Conservation (phyloP, 2,888 invertebrate genomes). For the Phrixothrix hirtus region DNA sequence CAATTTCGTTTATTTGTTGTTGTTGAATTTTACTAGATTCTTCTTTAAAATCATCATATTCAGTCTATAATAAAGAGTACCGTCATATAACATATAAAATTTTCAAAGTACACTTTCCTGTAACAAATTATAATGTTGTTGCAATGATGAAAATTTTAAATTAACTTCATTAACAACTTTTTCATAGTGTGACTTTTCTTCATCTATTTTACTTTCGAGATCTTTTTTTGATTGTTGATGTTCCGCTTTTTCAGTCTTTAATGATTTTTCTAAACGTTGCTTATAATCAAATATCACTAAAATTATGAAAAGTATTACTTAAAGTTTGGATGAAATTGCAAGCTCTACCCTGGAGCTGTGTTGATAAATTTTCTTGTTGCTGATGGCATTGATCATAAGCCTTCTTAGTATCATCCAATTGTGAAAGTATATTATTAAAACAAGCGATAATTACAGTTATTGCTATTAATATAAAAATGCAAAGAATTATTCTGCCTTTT, state of each 20-base stretch:
- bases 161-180: constrained; percentile 59
- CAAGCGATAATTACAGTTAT: constrained; percentile 61
- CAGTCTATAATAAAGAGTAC: constrained; percentile 48
- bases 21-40: constrained; percentile 58
- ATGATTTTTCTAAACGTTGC: constrained; percentile 61
- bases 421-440: constrained; percentile 63
- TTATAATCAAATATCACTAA: constrained; percentile 64
- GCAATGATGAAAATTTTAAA: constrained; percentile 60
- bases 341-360: constrained; percentile 64
- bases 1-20: constrained; percentile 57
- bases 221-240: constrained; percentile 59
- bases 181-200: constrained; percentile 57
- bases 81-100: background rate
- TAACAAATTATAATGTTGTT: constrained; percentile 61
- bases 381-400: constrained; percentile 61
- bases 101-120: constrained; percentile 50
- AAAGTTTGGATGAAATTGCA: no score
- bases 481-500: constrained; percentile 62
- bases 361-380: constrained; percentile 63
- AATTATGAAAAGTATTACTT: constrained; percentile 32
- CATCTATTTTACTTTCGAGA: constrained; percentile 57
- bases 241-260: constrained; percentile 61
- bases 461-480: constrained; percentile 59
- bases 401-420: constrained; percentile 61
- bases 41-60: constrained; percentile 59